Conservation (phyloP, 1,140 invertebrate species). For the Drosophila novamexicana region DNA sequence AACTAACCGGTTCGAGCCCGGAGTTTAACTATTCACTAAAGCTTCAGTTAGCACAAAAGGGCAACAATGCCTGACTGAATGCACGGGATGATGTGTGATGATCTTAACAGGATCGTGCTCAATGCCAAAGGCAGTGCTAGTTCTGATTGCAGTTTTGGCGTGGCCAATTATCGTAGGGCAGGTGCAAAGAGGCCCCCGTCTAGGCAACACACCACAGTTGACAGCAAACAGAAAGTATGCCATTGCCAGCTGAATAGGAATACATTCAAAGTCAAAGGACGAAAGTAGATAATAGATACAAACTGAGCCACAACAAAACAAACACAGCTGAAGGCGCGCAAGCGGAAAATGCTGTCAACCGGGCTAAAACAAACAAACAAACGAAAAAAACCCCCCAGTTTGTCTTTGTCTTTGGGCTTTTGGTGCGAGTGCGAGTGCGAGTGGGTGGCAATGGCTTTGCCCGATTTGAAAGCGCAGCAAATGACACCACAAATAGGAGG, state of each 20-base stretch:
- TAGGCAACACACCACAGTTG: not conserved
- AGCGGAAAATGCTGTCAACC: slow-evolving; percentile 57
- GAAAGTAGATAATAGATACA: slow-evolving; percentile 24
- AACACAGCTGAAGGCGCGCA: slow-evolving; percentile 4
- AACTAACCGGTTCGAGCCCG: too few relatives aligned
- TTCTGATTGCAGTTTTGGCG: not conserved
- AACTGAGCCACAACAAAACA: slow-evolving; percentile 20
- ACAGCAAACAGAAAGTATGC: slow-evolving; percentile 35
- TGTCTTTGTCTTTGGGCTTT: not conserved
- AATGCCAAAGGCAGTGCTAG: too few relatives aligned
- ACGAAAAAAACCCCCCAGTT: not conserved
- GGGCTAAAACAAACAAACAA: slow-evolving; percentile 5
- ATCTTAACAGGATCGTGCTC: too few relatives aligned
- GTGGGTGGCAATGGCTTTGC: slow-evolving; percentile 32
- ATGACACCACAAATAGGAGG: slow-evolving; percentile 11
- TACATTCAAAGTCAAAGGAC: slow-evolving; percentile 69
- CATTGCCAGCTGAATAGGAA: slow-evolving; percentile 58
- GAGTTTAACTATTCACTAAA: not conserved
- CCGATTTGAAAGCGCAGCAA: slow-evolving; percentile 24
- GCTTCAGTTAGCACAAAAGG: not conserved
- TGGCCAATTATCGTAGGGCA: not conserved
- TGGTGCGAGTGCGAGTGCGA: not conserved
- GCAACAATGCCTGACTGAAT: too few relatives aligned
- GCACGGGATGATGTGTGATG: too few relatives aligned
- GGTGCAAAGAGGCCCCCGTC: not conserved